phyloP scores from a whole-genome alignment of 2,888 invertebrate species.

The Byasa hedistus region DNA sequence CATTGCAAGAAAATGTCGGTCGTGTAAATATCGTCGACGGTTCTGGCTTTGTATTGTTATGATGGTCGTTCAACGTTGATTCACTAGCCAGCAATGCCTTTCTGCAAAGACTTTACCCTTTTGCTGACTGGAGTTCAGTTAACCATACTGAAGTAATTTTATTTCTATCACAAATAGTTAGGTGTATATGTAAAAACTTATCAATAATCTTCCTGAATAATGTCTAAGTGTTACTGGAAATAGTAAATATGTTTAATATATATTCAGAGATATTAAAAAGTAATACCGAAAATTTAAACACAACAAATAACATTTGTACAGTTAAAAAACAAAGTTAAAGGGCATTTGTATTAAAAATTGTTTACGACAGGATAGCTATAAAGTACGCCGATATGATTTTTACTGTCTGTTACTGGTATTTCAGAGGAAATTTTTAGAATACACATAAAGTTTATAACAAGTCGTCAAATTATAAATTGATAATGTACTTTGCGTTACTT shows the following conservation, averaged over 20 bases:
- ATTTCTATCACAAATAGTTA: too few relatives aligned
- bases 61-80: not conserved
- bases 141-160: too few relatives aligned
- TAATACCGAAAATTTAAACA: not conserved
- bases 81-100: not conserved
- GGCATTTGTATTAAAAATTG: constrained; percentile 22
- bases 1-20: not conserved
- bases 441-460: constrained; percentile 12
- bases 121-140: too few relatives aligned
- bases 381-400: constrained; percentile 20
- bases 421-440: constrained; percentile 9
- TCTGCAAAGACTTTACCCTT: not conserved
- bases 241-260: too few relatives aligned
- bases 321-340: constrained; percentile 9
- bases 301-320: constrained; percentile 1
- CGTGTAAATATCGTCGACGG: not conserved
- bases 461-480: constrained; percentile 5
- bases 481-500: not conserved
- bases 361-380: constrained; percentile 22
- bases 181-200: too few relatives aligned
- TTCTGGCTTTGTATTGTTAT: not conserved
- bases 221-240: too few relatives aligned
- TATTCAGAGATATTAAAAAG: not conserved
- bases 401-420: constrained; percentile 20
- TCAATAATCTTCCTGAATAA: too few relatives aligned